These are phyloP conservation scores for Erethizon dorsatum DNA, from an alignment of 2,797 vertebrate genomes.

Conservation along the genomic window DNA sequence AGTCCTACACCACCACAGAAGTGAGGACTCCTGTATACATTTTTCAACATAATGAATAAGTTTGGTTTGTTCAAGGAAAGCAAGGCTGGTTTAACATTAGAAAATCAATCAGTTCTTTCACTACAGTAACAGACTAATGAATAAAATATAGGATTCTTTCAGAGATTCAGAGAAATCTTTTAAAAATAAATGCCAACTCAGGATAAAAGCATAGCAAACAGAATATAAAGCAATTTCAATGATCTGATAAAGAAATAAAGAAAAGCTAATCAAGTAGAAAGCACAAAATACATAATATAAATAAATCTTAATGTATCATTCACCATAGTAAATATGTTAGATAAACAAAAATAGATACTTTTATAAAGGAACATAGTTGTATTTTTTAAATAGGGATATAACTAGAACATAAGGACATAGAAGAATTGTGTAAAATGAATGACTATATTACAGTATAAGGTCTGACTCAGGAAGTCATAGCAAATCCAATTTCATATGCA, in stretches of 20 bases:
- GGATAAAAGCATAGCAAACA: neutral
- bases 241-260: neutral
- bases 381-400: neutral
- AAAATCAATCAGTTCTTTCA: neutral
- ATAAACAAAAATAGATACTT: neutral
- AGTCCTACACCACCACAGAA: neutral
- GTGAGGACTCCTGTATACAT: neutral
- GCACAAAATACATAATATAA: neutral
- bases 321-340: neutral
- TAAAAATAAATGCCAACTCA: neutral
- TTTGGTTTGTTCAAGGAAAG: neutral
- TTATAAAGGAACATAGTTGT: neutral
- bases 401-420: neutral
- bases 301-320: neutral
- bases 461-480: neutral
- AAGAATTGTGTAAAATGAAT: neutral
- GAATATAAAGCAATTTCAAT: neutral
- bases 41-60: neutral
- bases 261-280: neutral
- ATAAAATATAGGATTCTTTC: neutral
- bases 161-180: neutral
- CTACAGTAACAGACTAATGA: neutral
- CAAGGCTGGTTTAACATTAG: neutral
- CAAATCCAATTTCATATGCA: neutral
- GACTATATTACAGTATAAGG: neutral